Evolutionary conservation across 2,113 vertebrate genomes (phyloP).

Genomic region (Indri indri): DNA sequence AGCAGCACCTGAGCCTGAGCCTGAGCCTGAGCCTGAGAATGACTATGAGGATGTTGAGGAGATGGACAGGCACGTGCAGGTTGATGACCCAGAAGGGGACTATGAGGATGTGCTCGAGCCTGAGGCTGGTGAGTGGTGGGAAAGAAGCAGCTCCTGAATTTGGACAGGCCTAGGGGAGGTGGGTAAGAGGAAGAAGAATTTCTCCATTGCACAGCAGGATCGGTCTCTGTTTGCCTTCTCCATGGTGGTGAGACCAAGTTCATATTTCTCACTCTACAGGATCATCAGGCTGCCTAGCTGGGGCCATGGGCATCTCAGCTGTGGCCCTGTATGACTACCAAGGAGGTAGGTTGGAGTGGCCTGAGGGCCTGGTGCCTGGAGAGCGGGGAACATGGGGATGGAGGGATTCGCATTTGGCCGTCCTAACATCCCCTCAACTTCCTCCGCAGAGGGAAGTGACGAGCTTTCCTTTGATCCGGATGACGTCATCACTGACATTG

Average conservation of each 20-base stretch:
- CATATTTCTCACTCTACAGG: slow-evolving; percentile 48
- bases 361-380: not conserved
- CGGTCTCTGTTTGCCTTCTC: not conserved
- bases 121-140: slow-evolving; percentile 46
- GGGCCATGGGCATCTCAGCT: slow-evolving; percentile 76
- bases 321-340: slow-evolving; percentile 91
- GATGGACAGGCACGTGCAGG: not conserved
- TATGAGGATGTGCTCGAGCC: slow-evolving; percentile 83
- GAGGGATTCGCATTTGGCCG: not conserved
- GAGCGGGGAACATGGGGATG: not conserved
- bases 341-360: slow-evolving; percentile 85
- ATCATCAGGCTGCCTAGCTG: not conserved
- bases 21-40: slow-evolving; percentile 50
- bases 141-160: not conserved
- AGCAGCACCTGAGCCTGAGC: not conserved
- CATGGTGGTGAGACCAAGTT: not conserved
- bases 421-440: not conserved
- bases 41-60: slow-evolving; percentile 88
- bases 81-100: slow-evolving; percentile 60
- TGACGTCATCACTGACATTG: slow-evolving; percentile 92
- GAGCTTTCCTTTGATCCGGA: slow-evolving; percentile 95
- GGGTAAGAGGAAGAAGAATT: not conserved
- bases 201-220: not conserved
- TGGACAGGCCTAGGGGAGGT: not conserved
- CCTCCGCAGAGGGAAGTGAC: slow-evolving; percentile 90